phyloP scores from a whole-genome alignment of 2,113 vertebrate genomes.

The Epinephelus fuscoguttatus region DNA sequence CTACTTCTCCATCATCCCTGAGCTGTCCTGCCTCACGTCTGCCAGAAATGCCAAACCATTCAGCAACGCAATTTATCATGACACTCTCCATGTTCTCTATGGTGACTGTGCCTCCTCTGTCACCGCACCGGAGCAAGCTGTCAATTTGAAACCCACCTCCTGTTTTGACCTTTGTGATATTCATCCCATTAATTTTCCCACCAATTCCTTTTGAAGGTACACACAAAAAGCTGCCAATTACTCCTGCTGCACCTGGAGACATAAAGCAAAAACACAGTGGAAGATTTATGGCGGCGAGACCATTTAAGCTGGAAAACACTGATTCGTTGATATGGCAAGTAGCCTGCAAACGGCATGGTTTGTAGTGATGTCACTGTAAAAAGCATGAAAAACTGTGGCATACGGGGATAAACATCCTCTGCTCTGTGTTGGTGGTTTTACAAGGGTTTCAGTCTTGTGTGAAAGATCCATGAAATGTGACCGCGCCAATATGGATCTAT shows the following conservation, averaged over 20 bases:
- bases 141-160: slow-evolving; percentile 44
- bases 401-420: slow-evolving; percentile 79
- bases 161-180: slow-evolving; percentile 60
- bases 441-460: slow-evolving; percentile 76
- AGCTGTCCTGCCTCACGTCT: slow-evolving; percentile 33
- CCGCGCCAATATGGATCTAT: slow-evolving; percentile 81
- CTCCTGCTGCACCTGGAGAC: neutral
- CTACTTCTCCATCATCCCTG: slow-evolving; percentile 50
- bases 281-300: slow-evolving; percentile 40
- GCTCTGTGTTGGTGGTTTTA: slow-evolving; percentile 75
- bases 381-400: slow-evolving; percentile 69
- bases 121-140: slow-evolving; percentile 23
- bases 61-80: slow-evolving; percentile 53
- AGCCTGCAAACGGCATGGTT: slow-evolving; percentile 3
- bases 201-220: slow-evolving; percentile 28
- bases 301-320: slow-evolving; percentile 8
- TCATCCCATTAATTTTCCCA: slow-evolving; percentile 36
- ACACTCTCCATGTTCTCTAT: slow-evolving; percentile 20
- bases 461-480: slow-evolving; percentile 82
- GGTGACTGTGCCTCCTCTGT: slow-evolving; percentile 26
- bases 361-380: slow-evolving; percentile 74
- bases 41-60: slow-evolving; percentile 60
- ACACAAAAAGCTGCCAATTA: slow-evolving; percentile 42
- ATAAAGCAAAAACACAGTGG: neutral
- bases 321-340: slow-evolving; percentile 24